phyloP scores from a whole-genome alignment of 2,888 invertebrate genomes.

The Acrobeloides nanus region DNA sequence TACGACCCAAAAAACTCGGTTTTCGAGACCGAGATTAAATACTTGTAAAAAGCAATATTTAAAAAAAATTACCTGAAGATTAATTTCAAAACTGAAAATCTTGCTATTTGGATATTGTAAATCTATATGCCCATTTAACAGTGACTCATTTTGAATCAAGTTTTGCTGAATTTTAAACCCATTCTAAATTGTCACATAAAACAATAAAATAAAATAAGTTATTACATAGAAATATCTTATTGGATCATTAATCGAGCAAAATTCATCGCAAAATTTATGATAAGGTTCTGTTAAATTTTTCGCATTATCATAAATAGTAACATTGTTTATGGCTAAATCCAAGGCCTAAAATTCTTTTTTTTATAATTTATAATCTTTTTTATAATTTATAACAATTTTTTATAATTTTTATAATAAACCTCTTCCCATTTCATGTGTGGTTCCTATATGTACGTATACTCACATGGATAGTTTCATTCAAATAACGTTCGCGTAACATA shows the following conservation, averaged over 20 bases:
- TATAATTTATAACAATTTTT: too few relatives aligned
- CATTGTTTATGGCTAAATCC: slow-evolving; percentile 33
- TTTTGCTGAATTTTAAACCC: slow-evolving; percentile 38
- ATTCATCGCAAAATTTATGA: slow-evolving; percentile 34
- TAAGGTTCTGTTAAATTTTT: slow-evolving; percentile 28
- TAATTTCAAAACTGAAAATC: slow-evolving; percentile 39
- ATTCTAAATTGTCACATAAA: slow-evolving; percentile 34
- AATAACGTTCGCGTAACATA: slow-evolving; percentile 21
- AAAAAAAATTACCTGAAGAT: too few relatives aligned
- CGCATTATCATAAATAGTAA: too few relatives aligned
- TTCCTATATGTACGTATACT: too few relatives aligned
- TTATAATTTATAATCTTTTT: slow-evolving; percentile 2
- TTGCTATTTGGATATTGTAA: slow-evolving; percentile 43
- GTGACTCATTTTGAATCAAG: slow-evolving; percentile 16
- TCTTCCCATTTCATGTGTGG: too few relatives aligned
- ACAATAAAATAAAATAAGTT: too few relatives aligned
- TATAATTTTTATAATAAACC: too few relatives aligned
- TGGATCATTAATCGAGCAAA: slow-evolving; percentile 40
- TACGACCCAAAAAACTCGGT: too few relatives aligned
- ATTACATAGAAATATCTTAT: slow-evolving; percentile 43
- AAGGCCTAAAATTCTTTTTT: slow-evolving; percentile 26
- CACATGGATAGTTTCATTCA: slow-evolving; percentile 30
- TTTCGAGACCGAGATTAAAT: too few relatives aligned
- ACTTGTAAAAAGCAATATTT: too few relatives aligned
- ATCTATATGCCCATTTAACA: slow-evolving; percentile 27